These are phyloP conservation scores for Phataginus tetradactyla DNA, from an alignment of 2,797 vertebrate genomes.

Conservation along the genomic window DNA sequence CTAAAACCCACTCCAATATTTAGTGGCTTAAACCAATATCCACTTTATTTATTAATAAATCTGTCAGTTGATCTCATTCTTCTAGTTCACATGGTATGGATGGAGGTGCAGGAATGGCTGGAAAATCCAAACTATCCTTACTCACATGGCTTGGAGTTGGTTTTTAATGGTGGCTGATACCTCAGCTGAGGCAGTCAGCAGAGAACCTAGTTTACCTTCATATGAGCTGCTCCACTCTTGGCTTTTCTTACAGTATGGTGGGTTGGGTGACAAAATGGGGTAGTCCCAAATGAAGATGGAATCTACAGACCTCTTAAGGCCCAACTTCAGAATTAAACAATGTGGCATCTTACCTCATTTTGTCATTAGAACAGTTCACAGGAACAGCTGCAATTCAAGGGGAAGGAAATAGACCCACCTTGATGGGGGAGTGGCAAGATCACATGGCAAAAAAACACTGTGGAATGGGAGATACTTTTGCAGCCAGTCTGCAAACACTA, in stretches of 20 bases:
- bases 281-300: background rate
- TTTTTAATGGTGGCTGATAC: accelerated
- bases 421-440: background rate
- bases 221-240: accelerated
- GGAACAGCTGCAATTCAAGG: background rate
- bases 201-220: background rate
- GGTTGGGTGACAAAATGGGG: background rate
- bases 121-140: background rate
- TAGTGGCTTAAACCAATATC: background rate
- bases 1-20: background rate
- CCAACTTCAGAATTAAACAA: background rate
- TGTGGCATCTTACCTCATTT: background rate
- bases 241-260: background rate
- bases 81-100: background rate
- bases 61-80: background rate
- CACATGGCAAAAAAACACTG: background rate
- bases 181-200: background rate
- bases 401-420: background rate
- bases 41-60: background rate
- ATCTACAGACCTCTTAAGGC: background rate
- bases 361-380: background rate
- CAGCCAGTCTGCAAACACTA: too few species aligned
- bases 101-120: background rate
- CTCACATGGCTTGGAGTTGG: background rate
- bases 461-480: background rate